Evolutionary conservation across 2,113 vertebrate genomes (phyloP), one percentile per base, ranked within the genome.

Genomic region (Psettodes erumei): DNA sequence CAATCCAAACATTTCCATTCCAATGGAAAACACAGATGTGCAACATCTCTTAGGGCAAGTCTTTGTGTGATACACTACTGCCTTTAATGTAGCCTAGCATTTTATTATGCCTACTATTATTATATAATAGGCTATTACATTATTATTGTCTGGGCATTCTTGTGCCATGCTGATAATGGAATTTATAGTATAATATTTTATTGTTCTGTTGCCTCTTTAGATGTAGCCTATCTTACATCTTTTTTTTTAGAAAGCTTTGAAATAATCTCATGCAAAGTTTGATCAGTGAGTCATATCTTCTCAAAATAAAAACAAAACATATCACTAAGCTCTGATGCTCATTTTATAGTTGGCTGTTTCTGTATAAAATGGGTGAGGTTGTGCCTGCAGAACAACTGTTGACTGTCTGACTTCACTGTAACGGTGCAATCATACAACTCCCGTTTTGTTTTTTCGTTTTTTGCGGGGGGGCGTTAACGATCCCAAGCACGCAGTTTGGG

Each of bases 401-500:
- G 2, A 1, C n/a, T n/a, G n/a, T n/a, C n/a, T 8, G 19, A 16
- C 18, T n/a, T 23, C 21, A 6, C 27, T 38, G 23, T 69, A 60
- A 70, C 75, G 58, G 75, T 64, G 15, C 43, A 15, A 3, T 51
- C 7, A n/a, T 10, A 13, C 45, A 9, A 19, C 19, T 47, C 30
- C 63, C 2, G 30, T 8, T 40, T 19, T n/a, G n/a, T n/a, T n/a
- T n/a, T n/a, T n/a, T n/a, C n/a, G n/a, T n/a, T 15, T 21, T 13
- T 42, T 19, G 2, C 0, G 1, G 4, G n/a, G 30, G 59, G 23
- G 58, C 60, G 16, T 64, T 75, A 43, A 47, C 21, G 45, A 82
- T 69, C 48, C 69, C 40, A 19, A 0, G 37, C 42, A 70, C 53
- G 58, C 70, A 63, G 53, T 38, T 73, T 62, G 45, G n/a, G 67